Percentiles rank a stretch among this genome's conserved stretches.
phyloP scores from a whole-genome alignment of 2,113 vertebrate species.

The Rissa tridactyla region DNA sequence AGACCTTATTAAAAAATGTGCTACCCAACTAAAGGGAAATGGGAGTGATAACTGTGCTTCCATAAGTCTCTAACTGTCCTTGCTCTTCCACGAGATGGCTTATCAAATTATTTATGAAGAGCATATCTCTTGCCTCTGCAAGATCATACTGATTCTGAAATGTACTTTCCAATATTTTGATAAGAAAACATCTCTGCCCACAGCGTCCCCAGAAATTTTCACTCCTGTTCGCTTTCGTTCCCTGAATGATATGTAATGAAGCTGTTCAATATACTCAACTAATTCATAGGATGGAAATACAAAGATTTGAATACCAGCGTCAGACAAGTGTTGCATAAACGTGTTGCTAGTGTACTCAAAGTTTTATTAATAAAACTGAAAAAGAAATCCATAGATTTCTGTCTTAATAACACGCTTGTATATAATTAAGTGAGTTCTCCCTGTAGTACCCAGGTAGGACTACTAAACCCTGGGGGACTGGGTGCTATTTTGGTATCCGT shows the following conservation, averaged over 20 bases:
- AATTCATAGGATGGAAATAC: not conserved
- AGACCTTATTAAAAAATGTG: not conserved
- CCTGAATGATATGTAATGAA: not conserved
- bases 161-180: not conserved
- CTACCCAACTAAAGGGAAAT: not conserved
- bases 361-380: not conserved
- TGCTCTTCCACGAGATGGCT: not conserved
- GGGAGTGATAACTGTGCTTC: not conserved
- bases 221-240: not conserved
- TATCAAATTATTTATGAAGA: not conserved
- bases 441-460: not conserved
- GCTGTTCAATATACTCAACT: not conserved
- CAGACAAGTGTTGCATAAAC: not conserved
- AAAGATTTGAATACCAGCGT: not conserved
- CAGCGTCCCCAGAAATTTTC: not conserved
- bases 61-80: not conserved
- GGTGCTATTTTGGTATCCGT: not conserved
- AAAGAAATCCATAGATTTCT: not conserved
- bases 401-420: not conserved
- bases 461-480: not conserved
- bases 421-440: not conserved
- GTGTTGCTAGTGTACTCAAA: not conserved
- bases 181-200: not conserved
- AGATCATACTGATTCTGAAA: not conserved
- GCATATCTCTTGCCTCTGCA: not conserved